phyloP scores from a whole-genome alignment of 2,888 invertebrate genomes.

The Caenorhabditis uteleia region DNA sequence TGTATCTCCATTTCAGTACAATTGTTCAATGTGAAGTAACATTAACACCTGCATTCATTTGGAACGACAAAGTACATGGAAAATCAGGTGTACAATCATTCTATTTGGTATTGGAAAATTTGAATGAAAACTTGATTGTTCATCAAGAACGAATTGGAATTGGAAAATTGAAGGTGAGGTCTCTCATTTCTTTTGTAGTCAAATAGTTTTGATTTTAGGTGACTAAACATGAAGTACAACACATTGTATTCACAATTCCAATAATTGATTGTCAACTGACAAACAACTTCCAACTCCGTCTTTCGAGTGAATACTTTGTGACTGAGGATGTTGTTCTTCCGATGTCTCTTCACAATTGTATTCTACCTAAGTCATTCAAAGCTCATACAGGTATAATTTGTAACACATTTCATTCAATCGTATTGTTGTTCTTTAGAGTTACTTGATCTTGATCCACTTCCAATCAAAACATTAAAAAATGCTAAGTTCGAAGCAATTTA shows the following conservation, averaged over 20 bases:
- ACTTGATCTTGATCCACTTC: slow-evolving; percentile 86
- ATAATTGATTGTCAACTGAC: slow-evolving; percentile 85
- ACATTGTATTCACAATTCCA: slow-evolving; percentile 92
- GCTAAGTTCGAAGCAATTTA: slow-evolving; percentile 82
- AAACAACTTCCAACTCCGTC: slow-evolving; percentile 80
- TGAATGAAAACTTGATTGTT: slow-evolving; percentile 89
- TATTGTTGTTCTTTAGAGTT: slow-evolving; percentile 76
- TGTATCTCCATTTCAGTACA: slow-evolving; percentile 45
- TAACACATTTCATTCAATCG: background rate
- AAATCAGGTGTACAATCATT: slow-evolving; percentile 82
- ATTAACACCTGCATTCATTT: slow-evolving; percentile 75
- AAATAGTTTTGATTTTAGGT: slow-evolving; percentile 74
- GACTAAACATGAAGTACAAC: slow-evolving; percentile 79
- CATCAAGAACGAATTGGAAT: slow-evolving; percentile 91
- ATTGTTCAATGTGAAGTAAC: slow-evolving; percentile 70
- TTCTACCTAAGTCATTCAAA: slow-evolving; percentile 87
- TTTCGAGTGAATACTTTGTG: slow-evolving; percentile 77
- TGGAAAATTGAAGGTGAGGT: slow-evolving; percentile 79
- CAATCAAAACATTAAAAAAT: slow-evolving; percentile 83
- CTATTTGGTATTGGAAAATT: slow-evolving; percentile 98
- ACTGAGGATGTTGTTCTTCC: slow-evolving; percentile 73
- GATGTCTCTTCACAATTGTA: slow-evolving; percentile 82
- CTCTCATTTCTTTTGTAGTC: background rate
- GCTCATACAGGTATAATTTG: slow-evolving; percentile 82
- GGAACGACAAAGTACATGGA: slow-evolving; percentile 78